Evolutionary conservation across 2,797 vertebrate genomes (phyloP).

Genomic region (Enoplosus armatus): DNA sequence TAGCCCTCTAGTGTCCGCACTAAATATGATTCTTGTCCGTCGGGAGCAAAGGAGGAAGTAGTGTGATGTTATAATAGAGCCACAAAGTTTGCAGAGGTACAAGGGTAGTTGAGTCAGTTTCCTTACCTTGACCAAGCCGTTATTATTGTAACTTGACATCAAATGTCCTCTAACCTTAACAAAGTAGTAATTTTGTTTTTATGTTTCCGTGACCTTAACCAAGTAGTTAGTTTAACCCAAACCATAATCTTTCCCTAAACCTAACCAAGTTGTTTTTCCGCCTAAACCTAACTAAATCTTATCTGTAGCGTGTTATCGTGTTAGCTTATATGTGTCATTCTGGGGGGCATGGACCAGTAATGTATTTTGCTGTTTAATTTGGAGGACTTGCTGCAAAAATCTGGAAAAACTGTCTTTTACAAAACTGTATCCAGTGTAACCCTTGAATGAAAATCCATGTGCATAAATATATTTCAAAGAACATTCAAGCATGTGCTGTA

Average conservation of each 20-base stretch:
- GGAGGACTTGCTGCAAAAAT: not conserved
- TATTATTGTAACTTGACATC: not conserved
- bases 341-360: too few relatives aligned
- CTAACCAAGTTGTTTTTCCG: too few relatives aligned
- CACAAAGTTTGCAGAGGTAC: not conserved
- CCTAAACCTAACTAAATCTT: too few relatives aligned
- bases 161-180: not conserved
- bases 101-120: not conserved
- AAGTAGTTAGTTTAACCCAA: too few relatives aligned
- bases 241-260: too few relatives aligned
- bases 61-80: not conserved
- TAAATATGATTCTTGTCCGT: not conserved
- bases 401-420: not conserved
- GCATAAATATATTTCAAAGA: not conserved
- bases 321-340: too few relatives aligned
- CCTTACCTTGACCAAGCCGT: not conserved
- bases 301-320: too few relatives aligned
- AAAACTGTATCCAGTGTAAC: not conserved
- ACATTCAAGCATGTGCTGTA: not conserved
- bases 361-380: not conserved
- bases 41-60: too few relatives aligned
- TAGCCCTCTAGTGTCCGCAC: not conserved
- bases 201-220: too few relatives aligned
- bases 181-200: too few relatives aligned
- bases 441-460: not conserved